These are phyloP conservation scores for Spatulosminthurus flaviceps DNA, from an alignment of 2,888 invertebrate genomes.

Conservation along the genomic window DNA sequence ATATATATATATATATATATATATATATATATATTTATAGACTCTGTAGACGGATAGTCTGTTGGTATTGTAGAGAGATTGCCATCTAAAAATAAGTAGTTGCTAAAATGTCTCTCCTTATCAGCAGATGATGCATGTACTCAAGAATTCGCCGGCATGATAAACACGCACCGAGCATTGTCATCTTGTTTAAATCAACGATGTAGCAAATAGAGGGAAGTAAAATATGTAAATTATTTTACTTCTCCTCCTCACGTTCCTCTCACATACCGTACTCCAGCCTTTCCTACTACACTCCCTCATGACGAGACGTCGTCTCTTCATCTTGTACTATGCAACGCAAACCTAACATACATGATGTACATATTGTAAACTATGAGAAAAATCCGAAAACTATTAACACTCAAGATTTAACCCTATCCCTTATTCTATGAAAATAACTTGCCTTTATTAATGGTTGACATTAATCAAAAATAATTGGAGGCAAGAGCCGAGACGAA, in stretches of 20 bases:
- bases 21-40: no score
- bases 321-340: no score
- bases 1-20: no score
- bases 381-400: background rate
- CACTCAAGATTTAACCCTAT: background rate
- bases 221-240: slow-evolving; percentile 20
- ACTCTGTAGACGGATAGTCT: no score
- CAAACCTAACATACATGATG: no score
- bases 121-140: slow-evolving; percentile 20
- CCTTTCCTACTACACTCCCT: no score
- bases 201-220: background rate
- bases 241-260: background rate
- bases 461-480: slow-evolving; percentile 8
- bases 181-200: slow-evolving; percentile 18
- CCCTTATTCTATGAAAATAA: background rate
- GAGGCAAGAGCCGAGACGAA: background rate
- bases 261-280: background rate
- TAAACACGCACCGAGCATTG: slow-evolving; percentile 12
- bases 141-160: slow-evolving; percentile 9
- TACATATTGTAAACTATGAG: no score
- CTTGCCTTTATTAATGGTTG: background rate
- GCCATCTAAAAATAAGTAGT: slow-evolving; percentile 17
- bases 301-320: background rate
- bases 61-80: background rate
- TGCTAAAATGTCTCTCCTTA: slow-evolving; percentile 4